Evolutionary conservation across 2,797 vertebrate species (phyloP).

Genomic region (Gypaetus barbatus): DNA sequence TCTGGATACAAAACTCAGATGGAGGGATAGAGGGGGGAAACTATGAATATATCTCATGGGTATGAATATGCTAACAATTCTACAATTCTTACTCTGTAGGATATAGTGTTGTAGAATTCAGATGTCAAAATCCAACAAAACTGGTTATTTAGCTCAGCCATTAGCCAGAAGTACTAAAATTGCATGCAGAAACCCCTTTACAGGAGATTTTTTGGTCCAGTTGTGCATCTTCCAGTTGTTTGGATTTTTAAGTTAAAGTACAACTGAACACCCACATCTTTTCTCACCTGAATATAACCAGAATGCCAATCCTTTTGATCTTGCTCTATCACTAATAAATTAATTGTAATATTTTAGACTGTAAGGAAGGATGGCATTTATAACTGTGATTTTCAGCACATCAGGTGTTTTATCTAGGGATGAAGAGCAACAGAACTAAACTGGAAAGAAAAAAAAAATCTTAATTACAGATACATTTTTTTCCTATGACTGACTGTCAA

Average conservation of each 20-base stretch:
- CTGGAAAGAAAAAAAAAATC: background rate
- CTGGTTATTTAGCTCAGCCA: background rate
- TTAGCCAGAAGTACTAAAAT: background rate
- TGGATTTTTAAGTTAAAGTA: background rate
- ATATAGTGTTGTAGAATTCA: background rate
- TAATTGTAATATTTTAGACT: background rate
- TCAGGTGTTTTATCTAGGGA: background rate
- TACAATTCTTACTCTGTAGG: background rate
- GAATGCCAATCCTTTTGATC: background rate
- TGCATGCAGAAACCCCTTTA: background rate
- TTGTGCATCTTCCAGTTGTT: background rate
- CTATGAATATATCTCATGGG: background rate
- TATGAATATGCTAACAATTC: background rate
- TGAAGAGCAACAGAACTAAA: background rate
- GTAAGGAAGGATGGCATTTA: background rate
- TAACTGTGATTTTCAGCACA: background rate
- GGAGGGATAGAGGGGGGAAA: background rate
- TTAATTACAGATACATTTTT: background rate
- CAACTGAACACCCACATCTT: background rate
- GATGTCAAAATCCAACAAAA: background rate
- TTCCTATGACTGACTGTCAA: background rate
- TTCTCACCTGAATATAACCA: background rate
- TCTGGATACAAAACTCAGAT: background rate
- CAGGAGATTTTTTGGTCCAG: background rate
- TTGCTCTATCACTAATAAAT: background rate